Conservation (phyloP, 2,888 invertebrate genomes). For the Sisyra terminalis region DNA sequence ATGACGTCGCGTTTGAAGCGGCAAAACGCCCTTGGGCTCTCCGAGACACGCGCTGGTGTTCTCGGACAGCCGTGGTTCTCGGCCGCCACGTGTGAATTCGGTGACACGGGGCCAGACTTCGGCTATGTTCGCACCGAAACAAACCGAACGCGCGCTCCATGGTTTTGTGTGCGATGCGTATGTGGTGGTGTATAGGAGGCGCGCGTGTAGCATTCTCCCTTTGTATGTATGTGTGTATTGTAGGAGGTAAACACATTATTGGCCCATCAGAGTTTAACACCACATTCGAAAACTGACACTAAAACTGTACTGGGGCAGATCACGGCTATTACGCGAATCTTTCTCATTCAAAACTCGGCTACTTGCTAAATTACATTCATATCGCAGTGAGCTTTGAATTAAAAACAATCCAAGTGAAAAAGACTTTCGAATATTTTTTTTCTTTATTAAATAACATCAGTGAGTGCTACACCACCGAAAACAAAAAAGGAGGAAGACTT, state of each 20-base stretch:
- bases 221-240: slow-evolving; percentile 9
- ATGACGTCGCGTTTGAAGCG: background rate
- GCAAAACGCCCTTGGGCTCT: slow-evolving; percentile 9
- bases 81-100: slow-evolving; percentile 9
- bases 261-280: slow-evolving; percentile 3
- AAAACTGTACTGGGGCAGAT: background rate
- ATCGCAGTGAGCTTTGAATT: too few species aligned
- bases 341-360: background rate
- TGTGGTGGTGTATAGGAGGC: background rate
- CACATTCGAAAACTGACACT: background rate
- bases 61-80: slow-evolving; percentile 4
- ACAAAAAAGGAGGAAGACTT: background rate
- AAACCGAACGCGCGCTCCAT: slow-evolving; percentile 17
- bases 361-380: too few species aligned
- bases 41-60: slow-evolving; percentile 8
- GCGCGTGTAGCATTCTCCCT: background rate
- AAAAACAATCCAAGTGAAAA: background rate
- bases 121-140: slow-evolving; percentile 16
- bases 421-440: background rate
- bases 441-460: background rate
- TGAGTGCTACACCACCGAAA: background rate
- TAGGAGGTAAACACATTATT: slow-evolving; percentile 22
- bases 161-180: too few species aligned
- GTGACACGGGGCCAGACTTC: slow-evolving; percentile 12
- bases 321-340: background rate